Conservation (phyloP, 2,888 invertebrate genomes). For the Diarsia rubi region DNA sequence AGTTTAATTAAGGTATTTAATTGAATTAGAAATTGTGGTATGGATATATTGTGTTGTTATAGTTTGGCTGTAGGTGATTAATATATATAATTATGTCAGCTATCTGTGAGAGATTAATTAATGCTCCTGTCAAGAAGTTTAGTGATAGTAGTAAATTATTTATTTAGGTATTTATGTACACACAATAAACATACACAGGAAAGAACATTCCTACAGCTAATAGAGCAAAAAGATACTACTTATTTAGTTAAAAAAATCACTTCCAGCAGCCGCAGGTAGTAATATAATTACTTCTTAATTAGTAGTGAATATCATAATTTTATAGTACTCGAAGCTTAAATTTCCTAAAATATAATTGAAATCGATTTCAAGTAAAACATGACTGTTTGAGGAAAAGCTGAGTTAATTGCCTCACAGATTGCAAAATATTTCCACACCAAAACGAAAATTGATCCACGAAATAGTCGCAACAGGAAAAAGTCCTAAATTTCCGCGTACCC, state of each 20-base stretch:
- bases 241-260: background rate
- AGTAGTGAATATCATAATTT: background rate
- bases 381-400: background rate
- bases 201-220: background rate
- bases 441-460: background rate
- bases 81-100: background rate
- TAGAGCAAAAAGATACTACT: background rate
- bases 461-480: slow-evolving; percentile 25
- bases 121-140: too few species aligned
- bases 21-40: slow-evolving; percentile 20
- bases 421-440: background rate
- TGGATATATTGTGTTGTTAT: background rate
- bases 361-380: background rate
- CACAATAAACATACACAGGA: background rate
- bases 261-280: background rate
- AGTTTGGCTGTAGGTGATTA: background rate
- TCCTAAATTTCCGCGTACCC: background rate
- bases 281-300: background rate
- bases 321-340: background rate
- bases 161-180: background rate
- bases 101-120: slow-evolving; percentile 1
- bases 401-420: background rate
- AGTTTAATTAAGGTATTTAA: slow-evolving; percentile 41
- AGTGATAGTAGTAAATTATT: background rate
- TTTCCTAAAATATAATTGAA: background rate